Evolutionary conservation across 2,888 invertebrate species (phyloP).

Genomic region (Melanotus villosus): DNA sequence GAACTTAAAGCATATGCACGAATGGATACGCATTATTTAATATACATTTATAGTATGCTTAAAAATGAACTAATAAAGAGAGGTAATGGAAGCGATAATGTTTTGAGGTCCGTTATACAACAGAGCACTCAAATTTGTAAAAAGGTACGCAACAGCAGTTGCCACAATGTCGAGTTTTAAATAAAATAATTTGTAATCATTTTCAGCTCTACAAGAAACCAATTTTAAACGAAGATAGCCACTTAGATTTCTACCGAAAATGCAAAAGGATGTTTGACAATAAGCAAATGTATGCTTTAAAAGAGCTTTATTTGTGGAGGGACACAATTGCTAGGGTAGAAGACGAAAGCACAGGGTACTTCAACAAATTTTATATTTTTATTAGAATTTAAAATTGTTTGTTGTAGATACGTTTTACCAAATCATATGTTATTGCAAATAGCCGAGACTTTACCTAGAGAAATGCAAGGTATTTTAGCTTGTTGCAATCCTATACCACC

Average conservation of each 20-base stretch:
- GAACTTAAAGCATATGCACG: conserved; percentile 90
- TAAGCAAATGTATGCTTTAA: conserved; percentile 87
- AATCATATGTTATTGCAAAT: conserved; percentile 96
- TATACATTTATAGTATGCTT: conserved; percentile 89
- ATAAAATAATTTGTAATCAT: conserved; percentile 21
- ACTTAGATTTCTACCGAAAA: conserved; percentile 83
- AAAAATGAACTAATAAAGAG: conserved; percentile 80
- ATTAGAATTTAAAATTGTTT: not conserved
- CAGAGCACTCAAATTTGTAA: conserved; percentile 83
- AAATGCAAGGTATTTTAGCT: conserved; percentile 93
- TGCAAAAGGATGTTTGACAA: conserved; percentile 87
- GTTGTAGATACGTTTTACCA: conserved; percentile 87
- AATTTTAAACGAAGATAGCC: conserved; percentile 76
- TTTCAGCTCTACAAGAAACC: conserved; percentile 86
- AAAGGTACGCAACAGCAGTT: conserved; percentile 69
- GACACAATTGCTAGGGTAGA: conserved; percentile 86
- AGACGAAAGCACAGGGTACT: conserved; percentile 90
- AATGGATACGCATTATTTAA: conserved; percentile 94
- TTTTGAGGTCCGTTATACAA: conserved; percentile 80
- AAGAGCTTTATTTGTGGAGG: conserved; percentile 89
- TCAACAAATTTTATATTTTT: too few relatives aligned
- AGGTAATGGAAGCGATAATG: conserved; percentile 74
- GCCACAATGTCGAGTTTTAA: too few relatives aligned
- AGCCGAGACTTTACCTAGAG: conserved; percentile 88
- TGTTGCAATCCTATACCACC: conserved; percentile 96